phyloP scores from a whole-genome alignment of 2,113 vertebrate genomes.

The Trichechus manatus region DNA sequence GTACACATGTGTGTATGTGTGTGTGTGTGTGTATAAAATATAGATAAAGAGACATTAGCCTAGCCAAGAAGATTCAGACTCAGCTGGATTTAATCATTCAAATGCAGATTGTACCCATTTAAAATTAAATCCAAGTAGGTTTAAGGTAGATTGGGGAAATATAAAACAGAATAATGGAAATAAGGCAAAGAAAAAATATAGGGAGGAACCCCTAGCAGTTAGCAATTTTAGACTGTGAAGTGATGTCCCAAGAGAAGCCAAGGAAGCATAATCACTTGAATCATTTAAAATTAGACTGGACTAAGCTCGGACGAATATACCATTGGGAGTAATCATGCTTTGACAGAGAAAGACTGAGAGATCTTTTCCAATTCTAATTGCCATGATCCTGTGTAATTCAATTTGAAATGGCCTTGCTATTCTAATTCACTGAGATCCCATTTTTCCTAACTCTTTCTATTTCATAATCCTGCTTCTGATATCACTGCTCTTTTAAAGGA shows the following conservation, averaged over 20 bases:
- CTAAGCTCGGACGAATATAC: conserved; percentile 66
- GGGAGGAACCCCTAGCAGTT: conserved; percentile 53
- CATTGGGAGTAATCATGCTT: conserved; percentile 76
- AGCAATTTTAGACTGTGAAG: conserved; percentile 59
- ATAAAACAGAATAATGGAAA: conserved; percentile 69
- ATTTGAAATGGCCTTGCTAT: conserved; percentile 81
- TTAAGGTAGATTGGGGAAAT: conserved; percentile 63
- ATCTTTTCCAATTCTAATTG: conserved; percentile 80
- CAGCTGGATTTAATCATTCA: conserved; percentile 75
- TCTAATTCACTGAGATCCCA: conserved; percentile 77
- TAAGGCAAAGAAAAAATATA: conserved; percentile 62
- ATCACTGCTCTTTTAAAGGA: conserved; percentile 71
- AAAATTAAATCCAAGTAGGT: conserved; percentile 79
- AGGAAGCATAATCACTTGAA: conserved; percentile 63
- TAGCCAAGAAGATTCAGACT: conserved; percentile 26
- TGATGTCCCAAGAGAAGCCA: conserved; percentile 66
- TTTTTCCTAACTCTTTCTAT: conserved; percentile 76
- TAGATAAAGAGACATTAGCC: conserved; percentile 49
- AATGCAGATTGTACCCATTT: conserved; percentile 53
- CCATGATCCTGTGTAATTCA: conserved; percentile 75
- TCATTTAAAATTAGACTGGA: conserved; percentile 72
- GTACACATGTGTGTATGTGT: conserved; percentile 14
- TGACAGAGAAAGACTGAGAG: conserved; percentile 82
- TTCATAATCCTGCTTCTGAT: conserved; percentile 77
- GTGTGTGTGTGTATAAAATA: conserved; percentile 47